These are phyloP conservation scores for Peromyscus attwateri DNA, from an alignment of 2,797 vertebrate genomes.

Conservation along the genomic window DNA sequence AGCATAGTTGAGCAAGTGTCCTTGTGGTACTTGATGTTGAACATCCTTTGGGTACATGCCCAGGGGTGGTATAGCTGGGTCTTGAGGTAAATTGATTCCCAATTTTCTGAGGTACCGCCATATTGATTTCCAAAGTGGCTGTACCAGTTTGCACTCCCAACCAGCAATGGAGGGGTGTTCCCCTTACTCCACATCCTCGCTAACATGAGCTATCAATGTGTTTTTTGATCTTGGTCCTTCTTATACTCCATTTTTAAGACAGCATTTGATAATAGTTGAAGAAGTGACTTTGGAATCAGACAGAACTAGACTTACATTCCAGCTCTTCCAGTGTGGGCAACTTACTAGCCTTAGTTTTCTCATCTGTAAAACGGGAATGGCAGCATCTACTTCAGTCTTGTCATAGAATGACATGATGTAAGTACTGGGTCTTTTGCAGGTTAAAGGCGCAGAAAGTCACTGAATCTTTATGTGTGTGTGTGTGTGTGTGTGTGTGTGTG, in stretches of 20 bases:
- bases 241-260: background rate
- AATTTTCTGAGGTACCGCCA: background rate
- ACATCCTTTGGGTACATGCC: background rate
- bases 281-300: background rate
- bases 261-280: background rate
- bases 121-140: background rate
- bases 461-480: constrained; percentile 33
- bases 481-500: too few relatives aligned
- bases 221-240: background rate
- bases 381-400: background rate
- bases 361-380: background rate
- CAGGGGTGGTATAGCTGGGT: background rate
- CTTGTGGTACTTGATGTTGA: background rate
- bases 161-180: background rate
- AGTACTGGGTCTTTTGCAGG: background rate
- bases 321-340: background rate
- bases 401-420: background rate
- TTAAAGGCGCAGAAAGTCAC: background rate
- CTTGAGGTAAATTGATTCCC: background rate
- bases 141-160: background rate
- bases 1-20: background rate
- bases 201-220: background rate
- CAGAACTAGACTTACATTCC: background rate
- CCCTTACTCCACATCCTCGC: background rate
- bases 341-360: background rate